Evolutionary conservation across 2,113 vertebrate genomes (phyloP), one percentile per base, ranked within the genome.

Genomic region (Thinocorus orbignyianus): DNA sequence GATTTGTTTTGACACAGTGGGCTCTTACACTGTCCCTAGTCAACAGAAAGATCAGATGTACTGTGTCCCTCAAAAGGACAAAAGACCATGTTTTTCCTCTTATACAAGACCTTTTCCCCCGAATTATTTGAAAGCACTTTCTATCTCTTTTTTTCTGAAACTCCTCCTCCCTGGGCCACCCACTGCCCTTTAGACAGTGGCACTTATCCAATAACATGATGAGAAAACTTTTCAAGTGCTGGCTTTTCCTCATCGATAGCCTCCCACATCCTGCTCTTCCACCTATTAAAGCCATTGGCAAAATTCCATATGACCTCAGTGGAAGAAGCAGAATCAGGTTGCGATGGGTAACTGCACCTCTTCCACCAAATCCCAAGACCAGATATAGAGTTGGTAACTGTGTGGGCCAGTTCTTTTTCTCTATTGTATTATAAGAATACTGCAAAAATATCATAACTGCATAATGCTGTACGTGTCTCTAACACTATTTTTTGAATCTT

Each of bases 381-480:
- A 85, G 48, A 93, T 64, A 82, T 0, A 31, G 61, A 78, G 51
- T 4, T 60, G 73, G 61, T 93, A 60, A 92, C 20, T 6, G 2
- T 66, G 58, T 18, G 11, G 46, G 31, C 26, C 71, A 76, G 60
- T 89, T 86, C 73, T 55, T 94, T 93, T 82, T 86, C 62, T 79
- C 66, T 35, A 48, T 61, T 78, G 58, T 76, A 64, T 70, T 94
- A 76, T n/a, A 94, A 64, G 76, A 88, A 73, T 88, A 82, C 42
- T 60, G 81, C 20, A 85, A 35, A 92, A 87, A 17, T 81, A 86
- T 54, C 22, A 0, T 72, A 95, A 90, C 49, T 78, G 7, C 58
- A 84, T 80, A 90, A 91, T 57, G 54, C 11, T 68, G 86, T 97
- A 95, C 52, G 72, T 96, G 93, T 76, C 54, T 81, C 76, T 68